These are phyloP conservation scores for Megaceryle torquata DNA, from an alignment of 2,113 vertebrate species.

Conservation along the genomic window DNA sequence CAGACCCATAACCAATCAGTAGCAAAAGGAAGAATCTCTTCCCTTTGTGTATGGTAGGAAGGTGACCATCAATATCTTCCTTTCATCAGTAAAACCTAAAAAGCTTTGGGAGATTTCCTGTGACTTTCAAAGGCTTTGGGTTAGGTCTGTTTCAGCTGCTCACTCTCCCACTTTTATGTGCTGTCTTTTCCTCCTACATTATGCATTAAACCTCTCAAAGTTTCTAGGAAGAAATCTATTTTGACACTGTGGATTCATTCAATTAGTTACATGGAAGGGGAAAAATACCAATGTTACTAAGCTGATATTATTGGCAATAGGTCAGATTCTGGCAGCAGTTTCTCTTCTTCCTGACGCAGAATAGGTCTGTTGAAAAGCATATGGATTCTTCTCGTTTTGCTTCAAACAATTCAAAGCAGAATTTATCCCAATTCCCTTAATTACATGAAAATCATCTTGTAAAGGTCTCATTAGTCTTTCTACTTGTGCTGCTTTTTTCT, in stretches of 20 bases:
- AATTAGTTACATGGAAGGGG: neutral
- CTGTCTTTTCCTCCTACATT: neutral
- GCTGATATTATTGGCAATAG: neutral
- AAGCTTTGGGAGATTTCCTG: neutral
- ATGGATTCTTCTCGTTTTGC: neutral
- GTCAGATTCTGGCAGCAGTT: neutral
- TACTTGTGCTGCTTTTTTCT: neutral
- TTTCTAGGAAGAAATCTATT: neutral
- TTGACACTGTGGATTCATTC: neutral
- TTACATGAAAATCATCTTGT: neutral
- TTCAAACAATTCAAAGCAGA: neutral
- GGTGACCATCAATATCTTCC: neutral
- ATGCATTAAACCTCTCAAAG: neutral
- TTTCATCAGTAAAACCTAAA: neutral
- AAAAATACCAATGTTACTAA: neutral
- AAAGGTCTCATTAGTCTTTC: conserved; percentile 35
- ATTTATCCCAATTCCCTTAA: conserved; percentile 20
- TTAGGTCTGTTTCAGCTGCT: neutral
- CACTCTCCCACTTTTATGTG: neutral
- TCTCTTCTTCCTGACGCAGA: neutral
- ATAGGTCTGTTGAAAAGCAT: neutral
- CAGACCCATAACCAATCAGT: neutral
- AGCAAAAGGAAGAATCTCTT: neutral
- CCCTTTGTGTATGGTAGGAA: neutral
- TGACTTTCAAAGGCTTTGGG: neutral